Evolutionary conservation across 2,888 invertebrate genomes (phyloP).

Genomic region (Ischnura elegans): DNA sequence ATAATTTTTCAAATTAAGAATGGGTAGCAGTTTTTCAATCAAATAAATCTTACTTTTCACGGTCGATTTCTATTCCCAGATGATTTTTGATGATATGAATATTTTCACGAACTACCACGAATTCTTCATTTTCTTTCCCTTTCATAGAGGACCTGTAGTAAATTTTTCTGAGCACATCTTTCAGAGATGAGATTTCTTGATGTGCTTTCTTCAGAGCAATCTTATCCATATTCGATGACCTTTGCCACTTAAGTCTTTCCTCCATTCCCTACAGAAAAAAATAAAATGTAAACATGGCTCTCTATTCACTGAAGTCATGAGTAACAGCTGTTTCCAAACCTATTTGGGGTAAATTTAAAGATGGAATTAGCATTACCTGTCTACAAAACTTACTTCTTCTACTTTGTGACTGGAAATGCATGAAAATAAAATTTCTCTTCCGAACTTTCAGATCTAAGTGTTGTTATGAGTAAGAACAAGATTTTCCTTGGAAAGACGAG

Average conservation of each 20-base stretch:
- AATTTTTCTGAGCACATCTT: background rate
- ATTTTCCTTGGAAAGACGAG: too few relatives aligned
- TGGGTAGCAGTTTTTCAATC: too few relatives aligned
- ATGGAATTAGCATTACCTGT: too few relatives aligned
- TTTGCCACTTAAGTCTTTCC: background rate
- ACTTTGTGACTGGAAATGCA: too few relatives aligned
- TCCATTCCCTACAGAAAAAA: background rate
- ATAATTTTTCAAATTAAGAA: too few relatives aligned
- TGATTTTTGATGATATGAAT: background rate
- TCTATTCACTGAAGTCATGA: background rate
- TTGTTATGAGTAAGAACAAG: too few relatives aligned
- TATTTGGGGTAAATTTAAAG: too few relatives aligned
- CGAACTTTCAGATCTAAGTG: too few relatives aligned
- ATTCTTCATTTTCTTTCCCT: background rate
- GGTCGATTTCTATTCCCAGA: background rate
- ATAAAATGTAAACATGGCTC: background rate
- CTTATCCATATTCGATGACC: background rate
- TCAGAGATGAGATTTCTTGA: background rate
- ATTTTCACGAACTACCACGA: background rate
- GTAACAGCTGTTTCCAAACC: background rate
- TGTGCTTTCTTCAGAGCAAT: background rate
- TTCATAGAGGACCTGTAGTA: background rate
- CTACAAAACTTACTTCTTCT: too few relatives aligned
- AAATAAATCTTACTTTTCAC: background rate
- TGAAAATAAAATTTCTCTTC: too few relatives aligned